phyloP scores from a whole-genome alignment of 2,888 invertebrate species.

The Mimas tiliae region DNA sequence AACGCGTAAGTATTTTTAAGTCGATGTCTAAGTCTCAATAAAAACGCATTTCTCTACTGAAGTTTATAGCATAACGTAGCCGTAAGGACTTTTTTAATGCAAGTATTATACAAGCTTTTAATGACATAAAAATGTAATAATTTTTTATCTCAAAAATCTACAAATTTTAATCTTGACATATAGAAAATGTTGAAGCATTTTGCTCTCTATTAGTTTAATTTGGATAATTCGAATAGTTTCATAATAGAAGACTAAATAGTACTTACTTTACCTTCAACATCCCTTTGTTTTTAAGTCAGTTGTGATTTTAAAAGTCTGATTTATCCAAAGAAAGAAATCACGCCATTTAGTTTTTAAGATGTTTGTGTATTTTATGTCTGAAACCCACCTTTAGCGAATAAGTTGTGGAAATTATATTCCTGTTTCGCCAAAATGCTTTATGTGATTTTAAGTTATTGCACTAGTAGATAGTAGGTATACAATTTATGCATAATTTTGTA shows the following conservation, averaged over 20 bases:
- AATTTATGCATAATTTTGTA: slow-evolving; percentile 67
- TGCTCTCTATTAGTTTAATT: background rate
- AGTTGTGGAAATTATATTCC: slow-evolving; percentile 31
- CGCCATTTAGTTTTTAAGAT: slow-evolving; percentile 40
- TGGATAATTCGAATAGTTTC: background rate
- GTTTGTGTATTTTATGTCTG: slow-evolving; percentile 41
- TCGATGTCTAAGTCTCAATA: slow-evolving; percentile 29
- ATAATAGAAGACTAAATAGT: background rate
- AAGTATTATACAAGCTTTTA: slow-evolving; percentile 34
- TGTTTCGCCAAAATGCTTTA: slow-evolving; percentile 60
- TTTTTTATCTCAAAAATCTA: background rate
- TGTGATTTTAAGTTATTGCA: slow-evolving; percentile 53
- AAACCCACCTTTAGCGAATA: slow-evolving; percentile 19
- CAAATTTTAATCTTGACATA: too few species aligned
- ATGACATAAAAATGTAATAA: background rate
- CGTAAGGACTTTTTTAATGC: slow-evolving; percentile 18
- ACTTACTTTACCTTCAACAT: slow-evolving; percentile 25
- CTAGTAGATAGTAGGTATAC: slow-evolving; percentile 48
- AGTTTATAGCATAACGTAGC: slow-evolving; percentile 23
- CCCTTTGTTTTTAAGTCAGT: slow-evolving; percentile 38
- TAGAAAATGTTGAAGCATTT: background rate
- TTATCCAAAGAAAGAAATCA: slow-evolving; percentile 50
- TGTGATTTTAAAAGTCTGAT: slow-evolving; percentile 63
- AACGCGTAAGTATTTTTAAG: slow-evolving; percentile 37
- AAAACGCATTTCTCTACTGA: slow-evolving; percentile 33